Evolutionary conservation across 2,113 vertebrate genomes (phyloP), one percentile per base, ranked within the genome.

Genomic region (Chlamydotis undulata): DNA sequence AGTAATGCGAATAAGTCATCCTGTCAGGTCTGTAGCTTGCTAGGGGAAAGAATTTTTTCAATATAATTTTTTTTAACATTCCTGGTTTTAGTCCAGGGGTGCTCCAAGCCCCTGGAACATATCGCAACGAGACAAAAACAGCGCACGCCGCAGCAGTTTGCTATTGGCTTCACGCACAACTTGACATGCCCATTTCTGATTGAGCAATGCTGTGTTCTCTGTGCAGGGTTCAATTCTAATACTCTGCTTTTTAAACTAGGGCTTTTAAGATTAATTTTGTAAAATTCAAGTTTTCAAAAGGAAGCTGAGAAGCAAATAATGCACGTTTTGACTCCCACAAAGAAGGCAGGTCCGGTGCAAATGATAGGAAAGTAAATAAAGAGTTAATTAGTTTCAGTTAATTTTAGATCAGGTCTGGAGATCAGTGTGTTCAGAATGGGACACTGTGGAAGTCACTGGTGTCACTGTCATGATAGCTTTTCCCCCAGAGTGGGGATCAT

Each of bases 391-490:
- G 31, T 87, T 87, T 70, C 56, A 57, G 83, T 84, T 76, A 83
- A 80, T 92, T 95, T 95, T 87, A 89, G 56, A 56, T 92, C 15
- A 31, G 24, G n/a, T 33, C 57, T 84, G 50, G 50, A 95, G 78
- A 93, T 75, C 16, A 14, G 29, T 24, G 39, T 64, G 86, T 28
- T 94, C 53, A 64, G 89, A 87, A 57, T 3, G 78, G 67, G 67
- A 43, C 53, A 28, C 19, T 0, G 2, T 22, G 75, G 35, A 78
- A 92, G 69, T 56, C 68, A 50, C 50, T 56, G 19, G 50, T 68
- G 45, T 89, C 88, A 71, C 10, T 65, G 65, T 52, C 73, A 60
- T 10, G n/a, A 81, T 53, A 50, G 23, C 29, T 12, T 75, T 88
- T 90, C 53, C 80, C 69, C 56, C 73, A 71, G 67, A 86, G 88